These are phyloP conservation scores for Catharus bicknelli DNA, from an alignment of 2,113 vertebrate genomes.

Conservation along the genomic window DNA sequence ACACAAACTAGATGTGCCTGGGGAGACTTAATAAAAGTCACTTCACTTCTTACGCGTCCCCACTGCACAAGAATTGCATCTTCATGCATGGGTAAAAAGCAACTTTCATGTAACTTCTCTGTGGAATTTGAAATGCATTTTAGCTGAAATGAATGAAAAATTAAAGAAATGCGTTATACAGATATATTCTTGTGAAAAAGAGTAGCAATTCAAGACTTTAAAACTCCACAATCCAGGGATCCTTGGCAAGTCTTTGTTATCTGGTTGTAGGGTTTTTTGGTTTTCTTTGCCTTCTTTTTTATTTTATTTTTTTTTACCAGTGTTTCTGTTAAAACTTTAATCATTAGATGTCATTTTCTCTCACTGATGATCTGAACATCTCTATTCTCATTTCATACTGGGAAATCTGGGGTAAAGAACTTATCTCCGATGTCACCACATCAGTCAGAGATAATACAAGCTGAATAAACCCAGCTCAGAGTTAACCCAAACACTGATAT, in stretches of 20 bases:
- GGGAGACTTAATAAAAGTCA: neutral
- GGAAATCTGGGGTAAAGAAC: neutral
- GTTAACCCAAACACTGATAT: neutral
- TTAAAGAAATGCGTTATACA: neutral
- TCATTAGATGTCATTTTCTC: neutral
- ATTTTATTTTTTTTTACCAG: neutral
- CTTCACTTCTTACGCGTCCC: neutral
- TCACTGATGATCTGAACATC: neutral
- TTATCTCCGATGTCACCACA: neutral
- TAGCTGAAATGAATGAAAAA: neutral
- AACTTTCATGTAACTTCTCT: neutral
- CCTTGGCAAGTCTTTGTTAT: neutral
- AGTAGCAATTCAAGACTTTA: neutral
- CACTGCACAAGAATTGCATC: neutral
- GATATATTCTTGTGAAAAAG: neutral
- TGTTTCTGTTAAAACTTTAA: neutral
- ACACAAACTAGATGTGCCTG: neutral
- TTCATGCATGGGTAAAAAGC: neutral
- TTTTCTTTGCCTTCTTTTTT: neutral
- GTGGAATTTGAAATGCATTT: neutral
- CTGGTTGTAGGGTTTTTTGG: fast-evolving
- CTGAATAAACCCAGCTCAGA: neutral
- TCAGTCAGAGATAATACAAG: neutral
- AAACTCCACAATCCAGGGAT: neutral
- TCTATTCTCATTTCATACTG: neutral